Evolutionary conservation across 1,140 invertebrate species (phyloP), one percentile per base, ranked within the genome.

Genomic region (Saxidomus purpurata): DNA sequence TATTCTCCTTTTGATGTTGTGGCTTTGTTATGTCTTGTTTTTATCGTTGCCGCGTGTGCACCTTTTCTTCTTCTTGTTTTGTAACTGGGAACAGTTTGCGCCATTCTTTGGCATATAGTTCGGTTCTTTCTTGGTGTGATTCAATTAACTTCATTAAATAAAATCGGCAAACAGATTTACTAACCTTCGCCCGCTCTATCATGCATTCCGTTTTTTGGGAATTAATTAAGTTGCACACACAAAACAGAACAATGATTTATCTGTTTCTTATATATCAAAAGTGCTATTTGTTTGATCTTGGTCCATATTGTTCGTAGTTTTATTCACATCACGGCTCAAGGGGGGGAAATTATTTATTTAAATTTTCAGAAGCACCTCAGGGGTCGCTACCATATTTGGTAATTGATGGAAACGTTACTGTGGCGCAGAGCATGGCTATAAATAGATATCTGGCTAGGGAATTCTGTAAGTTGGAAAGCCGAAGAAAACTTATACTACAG

Each of bases 391-490:
- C 74, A 15, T 77, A 77, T 31, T 52, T 77, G 38, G 25, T 13
- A 47, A 49, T 77, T 22, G 74, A 77, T 47, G 74, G 74, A 47
- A 43, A 40, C 8, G n/a, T 47, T 4, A 77, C 25, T 8, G 38
- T 77, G 36, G 11, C 38, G 22, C 74, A 77, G 28, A 43, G 74
- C 11, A 28, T 49, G 19, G 74, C 74, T 13, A 77, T 77, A 43
- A 9, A 13, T 11, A 43, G 74, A 28, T 77, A 77, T 25, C n/a
- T 77, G 4, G 74, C 36, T 3, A 77, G 74, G 25, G 74, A 77
- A 77, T 77, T 77, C 28, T 25, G 74, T 77, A 43, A 77, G 74
- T 77, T 34, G 6, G n/a, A n/a, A n/a, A 19, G n/a, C n/a, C n/a
- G n/a, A n/a, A n/a, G n/a, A n/a, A n/a, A n/a, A n/a, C n/a, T n/a